A percentile compares a stretch with the other conserved stretches of the same genome.
These are phyloP conservation scores for Choloepus didactylus DNA, from an alignment of 2,797 vertebrate species.

Conservation along the genomic window DNA sequence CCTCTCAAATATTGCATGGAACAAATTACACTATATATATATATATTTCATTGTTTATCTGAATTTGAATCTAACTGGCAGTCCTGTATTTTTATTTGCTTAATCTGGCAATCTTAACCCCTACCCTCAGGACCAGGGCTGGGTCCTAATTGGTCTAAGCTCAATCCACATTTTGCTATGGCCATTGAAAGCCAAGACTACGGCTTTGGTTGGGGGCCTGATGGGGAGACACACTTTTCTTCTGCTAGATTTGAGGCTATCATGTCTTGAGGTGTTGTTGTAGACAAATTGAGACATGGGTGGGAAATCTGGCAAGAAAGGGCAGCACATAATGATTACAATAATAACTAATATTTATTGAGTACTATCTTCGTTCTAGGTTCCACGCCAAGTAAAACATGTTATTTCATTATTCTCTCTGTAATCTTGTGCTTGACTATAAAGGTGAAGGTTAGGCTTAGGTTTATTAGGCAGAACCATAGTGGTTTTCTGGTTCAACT, in stretches of 20 bases:
- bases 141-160: not conserved
- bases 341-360: not conserved
- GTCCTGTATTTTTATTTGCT: not conserved
- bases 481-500: not conserved
- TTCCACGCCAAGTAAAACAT: not conserved
- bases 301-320: not conserved
- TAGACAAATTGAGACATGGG: fast-evolving
- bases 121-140: not conserved
- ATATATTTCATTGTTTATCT: not conserved
- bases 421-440: not conserved
- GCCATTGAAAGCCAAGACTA: not conserved
- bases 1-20: not conserved
- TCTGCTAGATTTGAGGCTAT: not conserved
- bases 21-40: not conserved
- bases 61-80: not conserved
- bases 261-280: too few relatives aligned
- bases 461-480: not conserved
- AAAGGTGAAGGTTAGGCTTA: not conserved
- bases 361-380: not conserved
- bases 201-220: not conserved
- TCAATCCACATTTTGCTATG: fast-evolving
- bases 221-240: fast-evolving
- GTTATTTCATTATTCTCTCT: not conserved
- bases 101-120: not conserved
- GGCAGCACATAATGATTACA: fast-evolving